Conservation (phyloP, 2,888 invertebrate genomes). For the Chelonus formosanus region DNA sequence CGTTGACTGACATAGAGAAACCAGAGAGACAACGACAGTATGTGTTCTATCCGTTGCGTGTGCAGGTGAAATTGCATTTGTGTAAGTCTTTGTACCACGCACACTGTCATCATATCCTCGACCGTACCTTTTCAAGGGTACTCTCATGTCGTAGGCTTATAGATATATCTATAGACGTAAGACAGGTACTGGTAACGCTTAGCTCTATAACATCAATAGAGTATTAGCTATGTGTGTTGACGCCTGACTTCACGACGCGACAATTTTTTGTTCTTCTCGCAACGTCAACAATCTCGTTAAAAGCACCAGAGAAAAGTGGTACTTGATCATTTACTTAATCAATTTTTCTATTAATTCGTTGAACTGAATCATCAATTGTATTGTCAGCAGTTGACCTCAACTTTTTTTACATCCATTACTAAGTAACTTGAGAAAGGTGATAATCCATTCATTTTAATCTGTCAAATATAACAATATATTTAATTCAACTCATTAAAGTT, state of each 20-base stretch:
- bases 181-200: no score
- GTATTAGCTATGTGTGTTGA: slow-evolving; percentile 37
- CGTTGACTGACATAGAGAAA: slow-evolving; percentile 50
- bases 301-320: slow-evolving; percentile 3
- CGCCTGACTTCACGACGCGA: slow-evolving; percentile 41
- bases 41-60: slow-evolving; percentile 50
- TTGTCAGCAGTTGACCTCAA: no score
- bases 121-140: slow-evolving; percentile 6
- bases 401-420: no score
- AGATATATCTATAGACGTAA: slow-evolving; percentile 3
- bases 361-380: neutral
- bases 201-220: slow-evolving; percentile 1
- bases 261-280: slow-evolving; percentile 38
- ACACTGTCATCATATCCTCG: slow-evolving; percentile 20
- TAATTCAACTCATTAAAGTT: no score
- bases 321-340: slow-evolving; percentile 9
- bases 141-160: neutral
- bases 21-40: slow-evolving; percentile 33
- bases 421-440: no score
- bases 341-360: neutral
- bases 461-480: no score
- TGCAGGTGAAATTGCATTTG: slow-evolving; percentile 41
- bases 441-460: no score
- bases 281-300: slow-evolving; percentile 23
- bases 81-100: slow-evolving; percentile 13